phyloP scores from a whole-genome alignment of 2,797 vertebrate species.

The Todus mexicanus region DNA sequence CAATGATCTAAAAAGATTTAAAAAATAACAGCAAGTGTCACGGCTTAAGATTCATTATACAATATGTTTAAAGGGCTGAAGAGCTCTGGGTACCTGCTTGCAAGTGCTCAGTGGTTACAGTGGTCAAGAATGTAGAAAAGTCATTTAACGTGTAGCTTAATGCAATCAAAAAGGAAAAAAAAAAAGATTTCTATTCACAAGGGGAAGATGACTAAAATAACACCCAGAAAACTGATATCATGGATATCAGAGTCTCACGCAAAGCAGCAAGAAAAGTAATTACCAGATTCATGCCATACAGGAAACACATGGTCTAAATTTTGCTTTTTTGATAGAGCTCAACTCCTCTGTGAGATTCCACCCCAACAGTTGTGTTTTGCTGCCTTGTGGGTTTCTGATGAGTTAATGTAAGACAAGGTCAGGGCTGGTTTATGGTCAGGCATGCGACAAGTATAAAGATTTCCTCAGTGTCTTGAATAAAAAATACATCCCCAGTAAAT shows the following conservation, averaged over 20 bases:
- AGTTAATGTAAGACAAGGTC: not conserved
- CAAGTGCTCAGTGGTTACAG: not conserved
- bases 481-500: not conserved
- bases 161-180: not conserved
- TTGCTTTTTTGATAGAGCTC: not conserved
- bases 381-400: not conserved
- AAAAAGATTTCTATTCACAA: not conserved
- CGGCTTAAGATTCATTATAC: not conserved
- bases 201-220: slow-evolving; percentile 1
- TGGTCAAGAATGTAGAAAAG: not conserved
- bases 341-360: not conserved
- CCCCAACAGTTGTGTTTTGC: not conserved
- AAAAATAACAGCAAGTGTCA: not conserved
- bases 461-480: not conserved
- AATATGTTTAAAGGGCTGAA: not conserved
- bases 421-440: not conserved
- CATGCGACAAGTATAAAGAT: fast-evolving
- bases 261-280: not conserved
- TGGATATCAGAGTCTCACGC: not conserved
- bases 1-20: not conserved
- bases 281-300: not conserved
- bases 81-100: not conserved
- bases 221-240: not conserved
- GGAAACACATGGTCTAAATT: not conserved
- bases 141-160: not conserved